These are phyloP conservation scores for Urocyon cinereoargenteus DNA, from an alignment of 2,797 vertebrate species.

Conservation along the genomic window DNA sequence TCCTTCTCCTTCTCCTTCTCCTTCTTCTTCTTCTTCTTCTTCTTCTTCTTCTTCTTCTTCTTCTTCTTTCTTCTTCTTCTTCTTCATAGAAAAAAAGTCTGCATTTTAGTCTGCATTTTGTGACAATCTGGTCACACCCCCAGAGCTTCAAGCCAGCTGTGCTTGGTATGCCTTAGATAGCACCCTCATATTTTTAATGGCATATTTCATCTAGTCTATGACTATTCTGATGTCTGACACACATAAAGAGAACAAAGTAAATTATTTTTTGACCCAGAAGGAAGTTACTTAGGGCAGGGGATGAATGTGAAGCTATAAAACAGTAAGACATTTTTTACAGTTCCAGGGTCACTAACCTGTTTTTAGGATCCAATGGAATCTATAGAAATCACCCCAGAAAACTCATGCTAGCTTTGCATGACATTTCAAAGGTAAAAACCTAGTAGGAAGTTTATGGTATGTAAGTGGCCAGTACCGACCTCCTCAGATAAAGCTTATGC, in stretches of 20 bases:
- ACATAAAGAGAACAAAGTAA: constrained; percentile 33
- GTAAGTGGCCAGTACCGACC: not conserved
- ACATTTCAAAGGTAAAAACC: not conserved
- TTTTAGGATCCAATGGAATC: not conserved
- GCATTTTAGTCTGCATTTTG: not conserved
- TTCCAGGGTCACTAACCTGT: constrained; percentile 13
- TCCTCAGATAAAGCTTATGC: not conserved
- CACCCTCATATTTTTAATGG: not conserved
- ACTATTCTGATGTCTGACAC: constrained; percentile 36
- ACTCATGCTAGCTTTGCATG: not conserved
- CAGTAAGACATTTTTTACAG: not conserved
- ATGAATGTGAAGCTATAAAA: constrained; percentile 6
- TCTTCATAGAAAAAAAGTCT: too few relatives aligned
- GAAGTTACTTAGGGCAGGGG: not conserved
- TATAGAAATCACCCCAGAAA: not conserved
- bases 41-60: too few relatives aligned
- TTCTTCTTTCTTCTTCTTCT: too few relatives aligned
- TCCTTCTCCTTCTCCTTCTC: too few relatives aligned
- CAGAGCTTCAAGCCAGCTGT: not conserved
- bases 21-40: too few relatives aligned
- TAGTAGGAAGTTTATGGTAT: not conserved
- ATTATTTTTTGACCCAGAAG: constrained; percentile 15
- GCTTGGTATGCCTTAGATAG: not conserved
- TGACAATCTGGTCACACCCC: not conserved
- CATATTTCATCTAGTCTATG: not conserved